Evolutionary conservation across 2,888 invertebrate species (phyloP).

Genomic region (Drosophila merina): DNA sequence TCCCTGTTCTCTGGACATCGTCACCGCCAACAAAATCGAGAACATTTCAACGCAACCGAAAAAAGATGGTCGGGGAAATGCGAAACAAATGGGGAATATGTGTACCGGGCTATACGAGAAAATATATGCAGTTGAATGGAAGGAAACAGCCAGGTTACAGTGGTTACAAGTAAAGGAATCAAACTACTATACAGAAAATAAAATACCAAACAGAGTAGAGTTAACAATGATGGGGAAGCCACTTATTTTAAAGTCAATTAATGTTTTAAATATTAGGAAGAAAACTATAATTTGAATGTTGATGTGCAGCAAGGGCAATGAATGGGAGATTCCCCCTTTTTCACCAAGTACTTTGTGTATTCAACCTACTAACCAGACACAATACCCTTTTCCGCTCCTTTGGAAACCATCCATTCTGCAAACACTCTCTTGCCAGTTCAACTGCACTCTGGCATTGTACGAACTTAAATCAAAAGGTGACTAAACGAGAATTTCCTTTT

Average conservation of each 20-base stretch:
- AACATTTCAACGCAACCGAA: slow-evolving; percentile 65
- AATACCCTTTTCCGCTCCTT: neutral
- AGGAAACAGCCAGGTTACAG: slow-evolving; percentile 13
- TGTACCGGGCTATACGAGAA: neutral
- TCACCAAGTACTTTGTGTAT: neutral
- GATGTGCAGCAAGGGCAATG: slow-evolving; percentile 18
- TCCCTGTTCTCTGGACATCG: slow-evolving; percentile 34
- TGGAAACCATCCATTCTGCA: neutral
- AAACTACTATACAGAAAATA: no score
- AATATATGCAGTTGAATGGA: slow-evolving; percentile 18
- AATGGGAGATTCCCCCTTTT: neutral
- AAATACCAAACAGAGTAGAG: no score
- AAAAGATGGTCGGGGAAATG: slow-evolving; percentile 42
- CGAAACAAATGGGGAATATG: slow-evolving; percentile 58
- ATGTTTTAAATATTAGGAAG: neutral
- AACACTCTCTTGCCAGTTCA: neutral
- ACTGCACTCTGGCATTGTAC: slow-evolving; percentile 40
- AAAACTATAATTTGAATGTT: neutral
- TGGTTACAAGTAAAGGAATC: neutral
- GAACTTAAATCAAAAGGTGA: slow-evolving; percentile 80
- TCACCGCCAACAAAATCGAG: slow-evolving; percentile 46
- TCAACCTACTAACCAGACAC: slow-evolving; percentile 25
- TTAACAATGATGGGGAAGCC: no score
- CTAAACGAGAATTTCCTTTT: slow-evolving; percentile 83
- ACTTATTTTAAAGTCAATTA: neutral